Evolutionary conservation across 2,888 invertebrate genomes (phyloP).

Genomic region (Drosophila longiperda): DNA sequence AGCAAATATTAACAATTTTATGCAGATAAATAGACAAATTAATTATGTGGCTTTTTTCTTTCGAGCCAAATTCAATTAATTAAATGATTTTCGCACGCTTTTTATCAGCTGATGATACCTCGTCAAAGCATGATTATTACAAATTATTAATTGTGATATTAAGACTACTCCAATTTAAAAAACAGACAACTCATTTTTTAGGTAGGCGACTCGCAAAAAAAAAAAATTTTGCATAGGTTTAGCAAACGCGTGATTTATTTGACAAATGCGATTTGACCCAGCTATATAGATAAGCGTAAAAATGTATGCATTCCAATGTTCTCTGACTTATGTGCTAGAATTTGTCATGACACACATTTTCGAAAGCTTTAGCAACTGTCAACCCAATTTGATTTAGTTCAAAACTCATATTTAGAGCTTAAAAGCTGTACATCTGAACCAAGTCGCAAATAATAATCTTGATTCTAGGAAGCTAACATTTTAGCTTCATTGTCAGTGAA

Average conservation of each 20-base stretch:
- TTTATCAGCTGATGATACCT: conserved; percentile 5
- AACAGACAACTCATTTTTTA: not conserved
- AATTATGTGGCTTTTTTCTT: conserved; percentile 44
- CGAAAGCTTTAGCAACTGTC: not conserved
- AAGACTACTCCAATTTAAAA: not conserved
- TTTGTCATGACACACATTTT: conserved; percentile 7
- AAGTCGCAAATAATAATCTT: conserved; percentile 15
- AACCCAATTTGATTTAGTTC: not conserved
- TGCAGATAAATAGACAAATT: conserved; percentile 59
- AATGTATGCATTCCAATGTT: conserved; percentile 16
- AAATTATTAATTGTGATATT: not conserved
- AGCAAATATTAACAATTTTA: conserved; percentile 57
- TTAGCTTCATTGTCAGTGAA: conserved; percentile 4
- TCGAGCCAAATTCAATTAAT: conserved; percentile 31
- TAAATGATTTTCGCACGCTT: conserved; percentile 66
- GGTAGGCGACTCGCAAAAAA: too few relatives aligned
- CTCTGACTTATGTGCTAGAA: conserved; percentile 14
- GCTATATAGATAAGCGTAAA: conserved; percentile 21
- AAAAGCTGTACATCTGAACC: not conserved
- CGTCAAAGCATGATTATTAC: not conserved
- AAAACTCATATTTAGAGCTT: conserved; percentile 11
- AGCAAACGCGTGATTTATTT: conserved; percentile 43
- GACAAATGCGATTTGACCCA: conserved; percentile 21
- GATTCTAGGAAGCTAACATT: conserved; percentile 5
- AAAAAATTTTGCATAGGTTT: conserved; percentile 32